Evolutionary conservation across 37 sponge, comb jelly and placozoan genomes (phyloP).

Genomic region (Haliclona indistincta): DNA sequence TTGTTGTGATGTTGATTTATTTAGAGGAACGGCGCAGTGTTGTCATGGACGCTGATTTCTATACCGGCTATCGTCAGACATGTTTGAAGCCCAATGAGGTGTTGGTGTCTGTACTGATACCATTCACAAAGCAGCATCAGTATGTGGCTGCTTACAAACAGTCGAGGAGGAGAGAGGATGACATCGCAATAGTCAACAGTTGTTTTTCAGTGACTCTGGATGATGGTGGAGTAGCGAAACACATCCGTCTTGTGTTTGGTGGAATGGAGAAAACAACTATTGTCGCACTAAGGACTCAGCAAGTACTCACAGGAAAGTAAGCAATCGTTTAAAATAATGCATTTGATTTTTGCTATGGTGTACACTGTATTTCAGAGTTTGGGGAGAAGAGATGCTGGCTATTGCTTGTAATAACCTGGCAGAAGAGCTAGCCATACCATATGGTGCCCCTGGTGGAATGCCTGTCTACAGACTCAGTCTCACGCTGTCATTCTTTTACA

Average conservation of each 20-base stretch:
- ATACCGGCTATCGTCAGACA: conserved; percentile 75
- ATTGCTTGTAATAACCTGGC: conserved; percentile 39
- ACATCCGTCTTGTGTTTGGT: conserved; percentile 63
- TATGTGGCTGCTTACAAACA: conserved; percentile 78
- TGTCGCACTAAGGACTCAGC: conserved; percentile 55
- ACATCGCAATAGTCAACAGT: conserved; percentile 86
- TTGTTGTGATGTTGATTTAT: not conserved
- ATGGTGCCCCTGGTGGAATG: conserved; percentile 84
- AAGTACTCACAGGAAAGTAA: conserved; percentile 60
- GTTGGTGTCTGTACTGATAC: conserved; percentile 71
- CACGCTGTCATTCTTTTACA: conserved; percentile 84
- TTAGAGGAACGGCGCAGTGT: conserved; percentile 27
- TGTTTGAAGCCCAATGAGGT: conserved; percentile 68
- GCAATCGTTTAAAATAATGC: not conserved
- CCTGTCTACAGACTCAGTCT: conserved; percentile 76
- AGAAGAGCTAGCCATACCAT: conserved; percentile 54
- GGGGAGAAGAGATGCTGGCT: conserved; percentile 46
- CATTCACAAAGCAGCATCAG: conserved; percentile 74
- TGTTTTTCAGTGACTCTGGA: conserved; percentile 68
- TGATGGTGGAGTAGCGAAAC: conserved; percentile 17
- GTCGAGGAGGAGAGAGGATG: conserved; percentile 74
- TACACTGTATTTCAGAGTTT: conserved; percentile 27
- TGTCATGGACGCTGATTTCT: conserved; percentile 66
- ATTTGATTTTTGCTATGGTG: not conserved
- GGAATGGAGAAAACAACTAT: conserved; percentile 75